Evolutionary conservation across 2,888 invertebrate genomes (phyloP), one percentile per base, ranked within the genome.

Genomic region (Polietes domitor): DNA sequence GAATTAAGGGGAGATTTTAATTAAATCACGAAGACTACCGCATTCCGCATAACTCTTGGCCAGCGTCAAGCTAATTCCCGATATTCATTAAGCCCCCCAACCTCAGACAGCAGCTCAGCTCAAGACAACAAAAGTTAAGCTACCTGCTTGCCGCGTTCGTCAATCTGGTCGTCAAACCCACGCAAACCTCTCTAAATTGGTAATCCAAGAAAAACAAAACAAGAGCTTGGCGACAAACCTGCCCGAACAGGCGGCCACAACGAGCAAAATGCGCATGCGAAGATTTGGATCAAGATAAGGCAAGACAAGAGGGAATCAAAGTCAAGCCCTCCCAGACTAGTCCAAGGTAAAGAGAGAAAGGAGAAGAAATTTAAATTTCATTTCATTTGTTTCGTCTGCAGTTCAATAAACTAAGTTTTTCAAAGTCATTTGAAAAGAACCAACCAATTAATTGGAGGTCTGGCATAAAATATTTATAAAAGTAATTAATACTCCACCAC

Each of bases 121-220:
- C 65, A 68, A 37, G 43, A 37, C 43, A 37, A 37, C 43, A 37
- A 43, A 43, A 68, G 68, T 41, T 68, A 68, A 65, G 68, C 68
- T 68, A 68, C 68, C 68, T 68, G 68, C 68, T n/a, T 41, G 9
- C 41, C 2, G 21, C 9, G 10, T 5, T 28, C 28, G n/a, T 28
- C 28, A 65, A 65, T 65, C 37, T 37, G 65, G 19, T 41, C 9
- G 37, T 65, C 65, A 65, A 65, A 65, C 65, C 65, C 65, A 37
- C 65, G 65, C 65, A 41, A 37, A 65, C 15, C 24, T 21, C 61
- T 32, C 17, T 41, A 65, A 65, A 37, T 65, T 65, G 41, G 17
- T 15, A 65, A 65, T 65, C 65, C 65, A 58, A 55, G 55, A 58
- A 58, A 24, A 55, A 55, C 10, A 55, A 41, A 41, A 58, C 58